Evolutionary conservation across 2,113 vertebrate species (phyloP).

Genomic region (Neoarius graeffei): DNA sequence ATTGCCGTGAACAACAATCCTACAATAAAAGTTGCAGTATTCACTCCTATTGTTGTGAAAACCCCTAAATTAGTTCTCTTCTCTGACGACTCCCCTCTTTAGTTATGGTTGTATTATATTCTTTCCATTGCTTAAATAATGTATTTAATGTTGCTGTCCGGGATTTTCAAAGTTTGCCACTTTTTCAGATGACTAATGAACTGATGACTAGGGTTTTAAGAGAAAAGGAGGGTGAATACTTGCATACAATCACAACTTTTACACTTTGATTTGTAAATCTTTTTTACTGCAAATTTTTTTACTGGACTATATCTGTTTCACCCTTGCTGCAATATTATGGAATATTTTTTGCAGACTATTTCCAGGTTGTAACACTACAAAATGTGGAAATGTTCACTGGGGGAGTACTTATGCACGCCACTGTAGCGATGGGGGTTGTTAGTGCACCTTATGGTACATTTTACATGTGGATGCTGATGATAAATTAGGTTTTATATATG

Average conservation of each 20-base stretch:
- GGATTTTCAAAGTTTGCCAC: background rate
- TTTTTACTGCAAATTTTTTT: no score
- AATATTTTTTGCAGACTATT: background rate
- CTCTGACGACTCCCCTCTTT: background rate
- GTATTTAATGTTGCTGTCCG: background rate
- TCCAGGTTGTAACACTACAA: background rate
- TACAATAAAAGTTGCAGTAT: no score
- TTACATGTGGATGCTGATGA: background rate
- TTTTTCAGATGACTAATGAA: background rate
- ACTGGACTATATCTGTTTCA: background rate
- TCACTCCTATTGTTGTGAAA: background rate
- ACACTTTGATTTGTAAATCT: background rate
- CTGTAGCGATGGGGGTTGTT: background rate
- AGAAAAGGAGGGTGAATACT: background rate
- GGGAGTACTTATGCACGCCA: background rate
- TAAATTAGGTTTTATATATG: conserved; percentile 5
- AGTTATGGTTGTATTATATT: background rate
- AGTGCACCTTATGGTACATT: background rate
- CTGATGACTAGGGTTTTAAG: background rate
- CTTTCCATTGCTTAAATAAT: background rate
- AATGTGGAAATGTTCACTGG: background rate
- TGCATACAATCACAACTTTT: background rate
- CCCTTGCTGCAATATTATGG: background rate
- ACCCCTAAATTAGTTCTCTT: background rate
- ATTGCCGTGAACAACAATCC: background rate